Conservation (phyloP, 23 tunicate genomes). For the Aplidium turbinatum region DNA sequence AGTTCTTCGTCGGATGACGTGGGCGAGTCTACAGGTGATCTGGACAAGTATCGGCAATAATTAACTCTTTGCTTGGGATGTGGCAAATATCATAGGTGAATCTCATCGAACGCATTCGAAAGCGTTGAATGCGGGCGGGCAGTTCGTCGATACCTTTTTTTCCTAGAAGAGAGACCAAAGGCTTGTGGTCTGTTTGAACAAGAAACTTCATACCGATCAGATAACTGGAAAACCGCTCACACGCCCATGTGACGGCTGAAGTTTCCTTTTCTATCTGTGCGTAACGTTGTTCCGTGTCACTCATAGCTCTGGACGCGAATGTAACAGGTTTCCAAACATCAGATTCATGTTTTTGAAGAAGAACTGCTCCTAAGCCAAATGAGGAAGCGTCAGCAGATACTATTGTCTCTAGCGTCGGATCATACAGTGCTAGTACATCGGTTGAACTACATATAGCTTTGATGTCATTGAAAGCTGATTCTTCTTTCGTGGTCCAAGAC, state of each 20-base stretch:
- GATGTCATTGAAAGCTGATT: constrained; percentile 2
- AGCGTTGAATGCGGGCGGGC: constrained; percentile 5
- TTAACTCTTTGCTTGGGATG: constrained; percentile 10
- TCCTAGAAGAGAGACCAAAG: neutral
- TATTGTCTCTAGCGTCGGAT: constrained; percentile 4
- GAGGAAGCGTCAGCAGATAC: constrained; percentile 22
- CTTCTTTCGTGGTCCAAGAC: neutral
- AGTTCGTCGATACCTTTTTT: constrained; percentile 5
- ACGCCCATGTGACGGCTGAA: constrained; percentile 11
- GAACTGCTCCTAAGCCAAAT: constrained; percentile 16
- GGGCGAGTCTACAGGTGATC: neutral
- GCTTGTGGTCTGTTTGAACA: constrained; percentile 40
- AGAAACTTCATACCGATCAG: neutral
- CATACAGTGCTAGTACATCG: neutral
- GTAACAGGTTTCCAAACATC: neutral
- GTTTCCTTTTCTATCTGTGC: constrained; percentile 33
- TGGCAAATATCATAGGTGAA: neutral
- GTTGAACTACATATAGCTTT: neutral
- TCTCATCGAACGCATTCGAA: constrained; percentile 19
- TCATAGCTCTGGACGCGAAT: neutral
- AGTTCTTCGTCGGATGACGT: neutral
- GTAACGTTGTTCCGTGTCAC: constrained; percentile 14
- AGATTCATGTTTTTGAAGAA: neutral
- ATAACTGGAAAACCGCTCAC: neutral
- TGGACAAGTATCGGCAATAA: constrained; percentile 3